phyloP scores from a whole-genome alignment of 2,797 vertebrate genomes.

The Pelochelys cantorii region DNA sequence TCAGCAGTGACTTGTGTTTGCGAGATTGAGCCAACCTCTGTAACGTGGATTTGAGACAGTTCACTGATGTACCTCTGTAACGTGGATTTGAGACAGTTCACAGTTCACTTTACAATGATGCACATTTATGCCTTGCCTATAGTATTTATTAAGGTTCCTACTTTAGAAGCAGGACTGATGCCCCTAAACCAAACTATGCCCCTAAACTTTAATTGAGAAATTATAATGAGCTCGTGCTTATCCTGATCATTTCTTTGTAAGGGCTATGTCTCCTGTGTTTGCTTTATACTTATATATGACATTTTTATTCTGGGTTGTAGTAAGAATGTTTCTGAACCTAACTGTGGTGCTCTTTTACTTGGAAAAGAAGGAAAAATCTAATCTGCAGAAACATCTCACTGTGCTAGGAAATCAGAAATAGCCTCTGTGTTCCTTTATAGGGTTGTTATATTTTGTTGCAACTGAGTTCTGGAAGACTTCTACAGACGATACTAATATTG shows the following conservation, averaged over 20 bases:
- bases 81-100: constrained; percentile 88
- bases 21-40: constrained; percentile 84
- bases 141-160: constrained; percentile 26
- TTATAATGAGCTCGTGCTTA: constrained; percentile 31
- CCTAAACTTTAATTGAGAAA: constrained; percentile 29
- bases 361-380: constrained; percentile 30
- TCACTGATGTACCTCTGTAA: constrained; percentile 83
- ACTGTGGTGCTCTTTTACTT: background rate
- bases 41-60: constrained; percentile 87
- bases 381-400: constrained; percentile 39
- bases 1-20: constrained; percentile 84
- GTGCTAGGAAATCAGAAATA: constrained; percentile 45
- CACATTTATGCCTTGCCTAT: constrained; percentile 41
- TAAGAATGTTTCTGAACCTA: background rate
- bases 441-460: constrained; percentile 55
- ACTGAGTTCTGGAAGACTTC: constrained; percentile 46
- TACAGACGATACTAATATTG: constrained; percentile 40
- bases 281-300: constrained; percentile 7
- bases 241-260: constrained; percentile 49
- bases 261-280: constrained; percentile 15
- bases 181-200: background rate
- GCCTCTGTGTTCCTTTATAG: constrained; percentile 44
- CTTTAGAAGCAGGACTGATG: constrained; percentile 34
- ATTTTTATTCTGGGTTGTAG: constrained; percentile 36
- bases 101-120: constrained; percentile 77